Evolutionary conservation across 2,888 invertebrate genomes (phyloP).

Genomic region (Eumerus sabulonum): DNA sequence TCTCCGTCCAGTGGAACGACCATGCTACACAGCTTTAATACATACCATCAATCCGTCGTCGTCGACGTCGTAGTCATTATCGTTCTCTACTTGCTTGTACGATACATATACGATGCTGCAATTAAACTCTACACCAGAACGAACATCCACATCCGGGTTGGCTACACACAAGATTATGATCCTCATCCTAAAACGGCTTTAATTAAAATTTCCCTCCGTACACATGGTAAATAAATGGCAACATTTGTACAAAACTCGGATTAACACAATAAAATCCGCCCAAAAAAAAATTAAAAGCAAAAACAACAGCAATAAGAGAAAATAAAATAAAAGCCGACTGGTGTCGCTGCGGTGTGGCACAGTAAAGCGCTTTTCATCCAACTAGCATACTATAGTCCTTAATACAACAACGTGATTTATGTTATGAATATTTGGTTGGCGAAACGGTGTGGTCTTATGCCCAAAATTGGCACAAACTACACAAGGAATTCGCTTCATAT

Average conservation of each 20-base stretch:
- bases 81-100: neutral
- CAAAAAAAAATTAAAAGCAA: constrained; percentile 23
- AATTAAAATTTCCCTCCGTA: constrained; percentile 56
- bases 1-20: neutral
- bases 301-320: constrained; percentile 7
- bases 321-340: too few species aligned
- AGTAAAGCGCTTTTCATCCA: too few species aligned
- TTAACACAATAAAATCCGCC: constrained; percentile 44
- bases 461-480: neutral
- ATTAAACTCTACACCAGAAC: neutral
- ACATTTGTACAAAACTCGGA: constrained; percentile 43
- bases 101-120: neutral
- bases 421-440: constrained; percentile 44
- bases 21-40: neutral
- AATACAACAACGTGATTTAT: constrained; percentile 58
- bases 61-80: too few species aligned
- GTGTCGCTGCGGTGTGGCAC: too few species aligned
- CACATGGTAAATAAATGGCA: constrained; percentile 32
- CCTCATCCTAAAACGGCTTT: constrained; percentile 45
- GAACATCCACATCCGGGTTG: too few species aligned
- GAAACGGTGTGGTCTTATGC: neutral
- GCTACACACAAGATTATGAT: constrained; percentile 39
- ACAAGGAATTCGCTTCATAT: constrained; percentile 38
- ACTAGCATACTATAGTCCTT: neutral
- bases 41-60: neutral